phyloP scores from a whole-genome alignment of 2,797 vertebrate species.

The Tinamus major region DNA sequence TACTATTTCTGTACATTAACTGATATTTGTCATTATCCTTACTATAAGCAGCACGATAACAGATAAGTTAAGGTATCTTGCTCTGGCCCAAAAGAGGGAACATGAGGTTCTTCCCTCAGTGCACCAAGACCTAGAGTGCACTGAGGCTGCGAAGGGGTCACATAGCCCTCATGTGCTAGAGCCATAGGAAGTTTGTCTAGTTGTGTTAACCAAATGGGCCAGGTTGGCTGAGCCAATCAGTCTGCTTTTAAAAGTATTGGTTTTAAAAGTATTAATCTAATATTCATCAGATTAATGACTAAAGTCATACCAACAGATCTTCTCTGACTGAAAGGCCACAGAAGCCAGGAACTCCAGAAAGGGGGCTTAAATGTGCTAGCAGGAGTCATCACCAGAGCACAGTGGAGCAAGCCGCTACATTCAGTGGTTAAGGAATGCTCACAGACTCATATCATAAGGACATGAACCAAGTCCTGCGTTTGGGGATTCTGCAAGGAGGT shows the following conservation, averaged over 20 bases:
- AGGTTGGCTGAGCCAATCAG: neutral
- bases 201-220: neutral
- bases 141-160: neutral
- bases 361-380: neutral
- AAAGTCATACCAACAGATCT: neutral
- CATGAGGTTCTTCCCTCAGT: neutral
- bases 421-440: neutral
- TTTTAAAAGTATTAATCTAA: neutral
- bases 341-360: neutral
- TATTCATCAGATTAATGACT: neutral
- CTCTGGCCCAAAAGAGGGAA: neutral
- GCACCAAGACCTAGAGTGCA: neutral
- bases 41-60: neutral
- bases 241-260: neutral
- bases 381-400: neutral
- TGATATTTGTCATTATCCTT: neutral
- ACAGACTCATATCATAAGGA: accelerated
- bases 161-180: neutral
- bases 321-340: neutral
- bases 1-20: neutral
- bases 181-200: neutral
- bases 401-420: neutral
- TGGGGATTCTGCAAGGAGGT: neutral
- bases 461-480: neutral
- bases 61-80: neutral